These are phyloP conservation scores for Pteruthius melanotis DNA, from an alignment of 2,113 vertebrate genomes.

Conservation along the genomic window DNA sequence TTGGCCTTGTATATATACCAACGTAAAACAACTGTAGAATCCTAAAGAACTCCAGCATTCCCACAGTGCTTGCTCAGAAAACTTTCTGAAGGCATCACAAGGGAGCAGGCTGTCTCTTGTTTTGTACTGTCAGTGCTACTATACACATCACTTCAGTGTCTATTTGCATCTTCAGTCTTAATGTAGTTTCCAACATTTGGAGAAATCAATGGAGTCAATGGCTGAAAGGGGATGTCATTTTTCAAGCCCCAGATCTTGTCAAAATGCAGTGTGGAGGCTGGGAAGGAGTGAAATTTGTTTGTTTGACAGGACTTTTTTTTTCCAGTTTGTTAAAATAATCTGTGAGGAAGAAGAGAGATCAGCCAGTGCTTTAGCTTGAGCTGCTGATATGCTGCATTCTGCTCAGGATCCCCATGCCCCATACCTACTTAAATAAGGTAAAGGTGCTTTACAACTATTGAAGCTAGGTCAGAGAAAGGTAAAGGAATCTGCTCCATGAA, in stretches of 20 bases:
- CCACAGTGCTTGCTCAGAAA: background rate
- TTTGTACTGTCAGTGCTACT: background rate
- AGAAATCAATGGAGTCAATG: background rate
- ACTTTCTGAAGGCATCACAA: background rate
- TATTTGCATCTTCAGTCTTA: conserved; percentile 9
- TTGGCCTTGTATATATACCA: background rate
- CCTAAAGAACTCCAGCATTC: background rate
- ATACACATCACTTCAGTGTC: background rate
- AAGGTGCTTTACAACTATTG: background rate
- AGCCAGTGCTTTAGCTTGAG: background rate
- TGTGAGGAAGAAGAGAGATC: background rate
- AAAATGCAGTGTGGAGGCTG: background rate
- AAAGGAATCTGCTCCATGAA: background rate
- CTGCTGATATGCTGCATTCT: background rate
- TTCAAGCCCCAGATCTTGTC: background rate
- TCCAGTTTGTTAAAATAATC: background rate
- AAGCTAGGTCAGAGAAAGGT: background rate
- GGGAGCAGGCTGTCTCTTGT: background rate
- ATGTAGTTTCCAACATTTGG: background rate
- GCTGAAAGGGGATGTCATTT: background rate
- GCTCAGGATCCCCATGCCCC: background rate
- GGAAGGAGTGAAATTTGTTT: background rate
- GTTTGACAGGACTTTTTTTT: background rate
- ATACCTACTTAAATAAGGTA: background rate
- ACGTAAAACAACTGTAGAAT: background rate